These are phyloP conservation scores for Gambusia holbrooki DNA, from an alignment of 2,113 vertebrate species.

Conservation along the genomic window DNA sequence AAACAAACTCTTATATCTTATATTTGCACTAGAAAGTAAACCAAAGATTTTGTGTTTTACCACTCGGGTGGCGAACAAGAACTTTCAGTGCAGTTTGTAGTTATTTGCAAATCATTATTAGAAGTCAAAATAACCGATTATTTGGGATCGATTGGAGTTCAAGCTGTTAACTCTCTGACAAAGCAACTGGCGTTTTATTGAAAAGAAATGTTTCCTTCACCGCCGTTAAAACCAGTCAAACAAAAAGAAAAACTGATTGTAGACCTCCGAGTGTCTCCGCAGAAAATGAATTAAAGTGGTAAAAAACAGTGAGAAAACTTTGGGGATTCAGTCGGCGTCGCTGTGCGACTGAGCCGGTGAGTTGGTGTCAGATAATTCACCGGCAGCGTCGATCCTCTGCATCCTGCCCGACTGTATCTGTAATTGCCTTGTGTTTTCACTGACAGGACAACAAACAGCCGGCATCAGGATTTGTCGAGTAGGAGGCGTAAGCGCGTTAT, in stretches of 20 bases:
- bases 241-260: constrained; percentile 12
- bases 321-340: constrained; percentile 35
- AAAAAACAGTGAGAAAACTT: constrained; percentile 25
- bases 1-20: too few relatives aligned
- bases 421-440: constrained; percentile 62
- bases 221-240: constrained; percentile 14
- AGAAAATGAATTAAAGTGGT: constrained; percentile 18
- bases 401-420: constrained; percentile 34
- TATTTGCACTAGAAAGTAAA: too few relatives aligned
- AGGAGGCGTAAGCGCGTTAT: constrained; percentile 46
- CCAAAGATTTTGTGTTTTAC: too few relatives aligned
- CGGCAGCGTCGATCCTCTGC: constrained; percentile 4
- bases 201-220: neutral
- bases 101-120: too few relatives aligned
- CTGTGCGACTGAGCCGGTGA: constrained; percentile 5
- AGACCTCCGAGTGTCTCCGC: constrained; percentile 28
- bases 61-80: too few relatives aligned
- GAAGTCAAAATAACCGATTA: neutral
- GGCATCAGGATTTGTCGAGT: constrained; percentile 17
- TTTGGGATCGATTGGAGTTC: neutral
- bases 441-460: constrained; percentile 44
- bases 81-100: neutral
- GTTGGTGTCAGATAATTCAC: constrained; percentile 42
- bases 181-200: neutral
- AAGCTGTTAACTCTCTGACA: neutral